Conservation (phyloP, 2,113 vertebrate genomes). For the Oreochromis spilurus region DNA sequence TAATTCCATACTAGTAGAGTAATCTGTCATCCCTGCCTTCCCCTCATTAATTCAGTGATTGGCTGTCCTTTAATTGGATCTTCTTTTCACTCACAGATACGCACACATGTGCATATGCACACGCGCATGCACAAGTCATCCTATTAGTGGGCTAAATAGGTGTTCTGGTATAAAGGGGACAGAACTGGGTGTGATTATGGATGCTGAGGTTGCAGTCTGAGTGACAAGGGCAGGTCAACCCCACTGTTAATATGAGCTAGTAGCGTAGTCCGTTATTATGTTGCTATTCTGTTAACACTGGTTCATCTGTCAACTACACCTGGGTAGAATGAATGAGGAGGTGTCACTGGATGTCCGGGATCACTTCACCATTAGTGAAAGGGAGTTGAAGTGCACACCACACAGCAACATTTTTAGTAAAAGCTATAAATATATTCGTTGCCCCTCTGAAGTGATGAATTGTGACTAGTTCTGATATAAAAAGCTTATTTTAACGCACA, state of each 20-base stretch:
- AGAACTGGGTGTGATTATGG: constrained; percentile 61
- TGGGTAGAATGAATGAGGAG: neutral
- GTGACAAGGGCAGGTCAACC: constrained; percentile 34
- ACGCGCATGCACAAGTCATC: constrained; percentile 45
- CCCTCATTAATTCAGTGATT: constrained; percentile 76
- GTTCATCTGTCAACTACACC: constrained; percentile 19
- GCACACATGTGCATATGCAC: neutral
- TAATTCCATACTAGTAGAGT: neutral
- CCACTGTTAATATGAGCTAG: constrained; percentile 15
- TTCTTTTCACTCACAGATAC: neutral
- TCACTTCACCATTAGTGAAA: neutral
- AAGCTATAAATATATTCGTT: neutral
- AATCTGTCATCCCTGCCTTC: constrained; percentile 45
- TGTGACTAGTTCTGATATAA: neutral
- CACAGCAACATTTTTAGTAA: neutral
- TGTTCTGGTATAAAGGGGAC: constrained; percentile 51
- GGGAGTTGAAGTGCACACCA: neutral
- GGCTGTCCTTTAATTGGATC: constrained; percentile 69
- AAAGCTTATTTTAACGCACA: neutral
- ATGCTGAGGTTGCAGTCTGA: constrained; percentile 54
- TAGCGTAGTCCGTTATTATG: neutral
- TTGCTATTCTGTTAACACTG: constrained; percentile 1
- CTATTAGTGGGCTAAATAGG: constrained; percentile 73
- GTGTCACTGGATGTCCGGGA: neutral
- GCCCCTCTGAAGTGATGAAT: neutral